phyloP scores from a whole-genome alignment of 2,113 vertebrate genomes.

The Sphyrna mokarran region DNA sequence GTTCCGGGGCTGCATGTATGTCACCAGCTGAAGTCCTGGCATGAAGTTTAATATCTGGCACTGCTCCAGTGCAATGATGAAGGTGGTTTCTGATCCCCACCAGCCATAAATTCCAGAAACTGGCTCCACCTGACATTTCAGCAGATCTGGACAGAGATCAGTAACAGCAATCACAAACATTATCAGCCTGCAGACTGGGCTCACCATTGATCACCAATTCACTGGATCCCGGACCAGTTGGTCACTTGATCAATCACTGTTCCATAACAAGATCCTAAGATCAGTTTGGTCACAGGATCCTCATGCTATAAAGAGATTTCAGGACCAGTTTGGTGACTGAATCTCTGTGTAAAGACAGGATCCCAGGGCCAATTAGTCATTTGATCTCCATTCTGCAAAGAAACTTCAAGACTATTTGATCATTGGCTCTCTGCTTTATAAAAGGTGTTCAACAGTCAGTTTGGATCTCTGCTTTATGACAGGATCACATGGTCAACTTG shows the following conservation, averaged over 20 bases:
- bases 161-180: background rate
- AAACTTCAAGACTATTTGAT: too few relatives aligned
- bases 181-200: background rate
- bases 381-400: too few relatives aligned
- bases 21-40: constrained; percentile 85
- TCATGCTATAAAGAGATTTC: too few relatives aligned
- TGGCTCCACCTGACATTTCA: constrained; percentile 80
- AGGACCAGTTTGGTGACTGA: too few relatives aligned
- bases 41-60: constrained; percentile 80
- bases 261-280: background rate
- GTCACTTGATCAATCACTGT: background rate
- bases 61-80: constrained; percentile 75
- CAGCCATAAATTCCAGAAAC: constrained; percentile 84
- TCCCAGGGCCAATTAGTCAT: too few relatives aligned
- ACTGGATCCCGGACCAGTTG: background rate
- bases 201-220: background rate
- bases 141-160: constrained; percentile 61
- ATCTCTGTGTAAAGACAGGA: too few relatives aligned
- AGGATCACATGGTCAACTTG: too few relatives aligned
- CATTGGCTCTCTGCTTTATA: too few relatives aligned
- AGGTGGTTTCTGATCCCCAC: constrained; percentile 82
- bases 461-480: too few relatives aligned
- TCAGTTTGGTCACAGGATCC: too few relatives aligned
- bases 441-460: too few relatives aligned
- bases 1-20: constrained; percentile 85